Conservation (phyloP, 2,888 invertebrate genomes). For the Lepidocyrtinus sp. region DNA sequence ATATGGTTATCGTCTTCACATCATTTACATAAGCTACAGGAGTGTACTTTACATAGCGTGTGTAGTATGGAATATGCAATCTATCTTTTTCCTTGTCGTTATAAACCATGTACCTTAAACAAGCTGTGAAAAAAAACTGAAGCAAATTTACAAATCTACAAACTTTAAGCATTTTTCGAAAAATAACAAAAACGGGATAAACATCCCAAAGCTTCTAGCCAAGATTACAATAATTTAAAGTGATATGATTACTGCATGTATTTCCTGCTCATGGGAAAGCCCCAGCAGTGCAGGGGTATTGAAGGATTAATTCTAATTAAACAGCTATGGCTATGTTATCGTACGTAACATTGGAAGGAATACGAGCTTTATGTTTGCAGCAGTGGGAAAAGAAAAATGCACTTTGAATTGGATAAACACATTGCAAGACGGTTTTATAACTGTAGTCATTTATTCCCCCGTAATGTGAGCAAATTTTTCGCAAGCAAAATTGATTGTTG, state of each 20-base stretch:
- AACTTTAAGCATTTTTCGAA: not conserved
- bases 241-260: slow-evolving; percentile 21
- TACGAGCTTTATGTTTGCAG: no score
- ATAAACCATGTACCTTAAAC: not conserved
- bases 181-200: not conserved
- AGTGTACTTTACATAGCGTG: no score
- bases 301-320: no score
- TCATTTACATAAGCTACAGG: not conserved
- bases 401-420: slow-evolving; percentile 10
- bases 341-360: no score
- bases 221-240: not conserved
- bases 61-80: no score
- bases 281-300: no score
- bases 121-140: slow-evolving; percentile 1
- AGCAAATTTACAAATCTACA: no score
- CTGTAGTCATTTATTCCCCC: no score
- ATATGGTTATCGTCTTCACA: not conserved
- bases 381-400: not conserved
- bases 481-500: slow-evolving; percentile 6
- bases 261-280: slow-evolving; percentile 21
- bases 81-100: no score
- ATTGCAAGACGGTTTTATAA: not conserved
- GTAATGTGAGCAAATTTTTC: slow-evolving; percentile 20
- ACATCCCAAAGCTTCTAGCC: not conserved
- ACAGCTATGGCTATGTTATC: no score